phyloP scores from a whole-genome alignment of 2,888 invertebrate species.

The Eupithecia tripunctaria region DNA sequence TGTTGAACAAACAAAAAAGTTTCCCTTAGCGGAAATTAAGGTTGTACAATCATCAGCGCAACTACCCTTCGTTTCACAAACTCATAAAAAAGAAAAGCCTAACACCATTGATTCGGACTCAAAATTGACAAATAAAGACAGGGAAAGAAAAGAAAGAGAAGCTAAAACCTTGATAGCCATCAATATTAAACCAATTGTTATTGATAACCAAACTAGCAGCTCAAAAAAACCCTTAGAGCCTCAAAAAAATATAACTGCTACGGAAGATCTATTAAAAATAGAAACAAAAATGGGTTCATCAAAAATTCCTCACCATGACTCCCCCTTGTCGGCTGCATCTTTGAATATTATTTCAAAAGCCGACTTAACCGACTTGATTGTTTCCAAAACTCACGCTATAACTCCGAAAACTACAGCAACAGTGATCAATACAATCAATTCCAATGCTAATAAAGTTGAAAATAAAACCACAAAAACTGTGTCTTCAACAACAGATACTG shows the following conservation, averaged over 20 bases:
- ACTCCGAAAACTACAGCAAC: slow-evolving; percentile 24
- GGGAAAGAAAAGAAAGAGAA: slow-evolving; percentile 4
- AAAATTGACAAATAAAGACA: neutral
- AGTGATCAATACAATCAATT: neutral
- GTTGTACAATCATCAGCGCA: slow-evolving; percentile 15
- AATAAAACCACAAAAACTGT: slow-evolving; percentile 24
- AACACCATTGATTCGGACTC: slow-evolving; percentile 13
- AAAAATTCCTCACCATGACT: slow-evolving; percentile 25
- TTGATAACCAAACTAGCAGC: slow-evolving; percentile 7
- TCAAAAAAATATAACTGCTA: slow-evolving; percentile 54
- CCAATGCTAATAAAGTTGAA: slow-evolving; percentile 13
- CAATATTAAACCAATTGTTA: slow-evolving; percentile 26
- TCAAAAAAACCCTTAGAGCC: slow-evolving; percentile 58
- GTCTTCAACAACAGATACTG: slow-evolving; percentile 1
- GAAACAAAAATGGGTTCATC: slow-evolving; percentile 21
- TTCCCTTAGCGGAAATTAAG: slow-evolving; percentile 20
- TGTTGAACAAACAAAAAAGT: slow-evolving; percentile 26
- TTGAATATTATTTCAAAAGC: slow-evolving; percentile 1
- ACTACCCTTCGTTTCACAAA: slow-evolving; percentile 15
- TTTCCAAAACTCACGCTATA: slow-evolving; percentile 16
- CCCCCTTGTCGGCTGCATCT: slow-evolving; percentile 18
- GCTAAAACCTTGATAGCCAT: neutral
- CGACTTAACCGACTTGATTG: neutral
- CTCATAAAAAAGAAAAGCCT: slow-evolving; percentile 21
- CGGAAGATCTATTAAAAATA: slow-evolving; percentile 23